These are phyloP conservation scores for Pseudococcus longispinus DNA, from an alignment of 2,888 invertebrate species.

Conservation along the genomic window DNA sequence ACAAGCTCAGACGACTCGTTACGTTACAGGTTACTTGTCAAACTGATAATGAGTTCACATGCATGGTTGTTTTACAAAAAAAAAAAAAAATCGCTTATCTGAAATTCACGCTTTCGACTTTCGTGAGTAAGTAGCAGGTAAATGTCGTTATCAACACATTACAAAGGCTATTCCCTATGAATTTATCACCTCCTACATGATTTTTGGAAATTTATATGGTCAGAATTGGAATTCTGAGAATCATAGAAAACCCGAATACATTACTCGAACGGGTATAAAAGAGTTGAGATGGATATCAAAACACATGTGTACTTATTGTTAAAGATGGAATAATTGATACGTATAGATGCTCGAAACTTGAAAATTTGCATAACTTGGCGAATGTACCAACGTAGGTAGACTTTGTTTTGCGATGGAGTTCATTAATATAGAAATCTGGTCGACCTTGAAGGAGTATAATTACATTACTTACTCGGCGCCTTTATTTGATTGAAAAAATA, in stretches of 20 bases:
- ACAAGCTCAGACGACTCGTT: too few relatives aligned
- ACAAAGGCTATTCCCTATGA: background rate
- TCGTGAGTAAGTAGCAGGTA: background rate
- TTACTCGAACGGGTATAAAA: too few relatives aligned
- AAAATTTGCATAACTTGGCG: background rate
- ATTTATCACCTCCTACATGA: background rate
- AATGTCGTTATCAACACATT: background rate
- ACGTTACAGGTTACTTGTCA: background rate
- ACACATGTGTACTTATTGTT: background rate
- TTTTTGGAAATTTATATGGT: background rate
- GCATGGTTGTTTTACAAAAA: background rate
- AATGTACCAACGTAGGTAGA: background rate
- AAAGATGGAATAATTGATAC: background rate
- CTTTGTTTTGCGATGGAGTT: background rate
- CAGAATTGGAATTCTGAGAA: background rate
- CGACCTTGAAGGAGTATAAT: slow-evolving; percentile 12
- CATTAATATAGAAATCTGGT: slow-evolving; percentile 5
- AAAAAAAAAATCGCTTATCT: background rate
- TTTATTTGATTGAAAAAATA: background rate
- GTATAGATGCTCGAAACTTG: background rate
- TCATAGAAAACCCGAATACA: too few relatives aligned
- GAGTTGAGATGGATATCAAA: background rate
- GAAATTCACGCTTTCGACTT: background rate
- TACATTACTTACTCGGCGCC: background rate
- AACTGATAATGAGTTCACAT: background rate